Evolutionary conservation across 2,888 invertebrate species (phyloP).

Genomic region (Neoscelio sp.): DNA sequence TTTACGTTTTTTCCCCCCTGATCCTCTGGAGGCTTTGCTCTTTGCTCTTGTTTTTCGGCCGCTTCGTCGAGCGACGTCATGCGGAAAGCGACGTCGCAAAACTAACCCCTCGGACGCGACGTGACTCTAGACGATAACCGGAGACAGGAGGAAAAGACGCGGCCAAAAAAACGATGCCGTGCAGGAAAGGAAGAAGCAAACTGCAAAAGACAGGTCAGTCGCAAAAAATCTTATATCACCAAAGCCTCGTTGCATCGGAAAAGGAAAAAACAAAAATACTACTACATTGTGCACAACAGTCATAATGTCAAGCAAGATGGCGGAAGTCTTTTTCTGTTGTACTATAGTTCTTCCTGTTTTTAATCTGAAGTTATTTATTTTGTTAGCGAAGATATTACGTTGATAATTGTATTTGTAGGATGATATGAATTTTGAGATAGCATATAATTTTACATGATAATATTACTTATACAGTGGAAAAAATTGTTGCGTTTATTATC

Average conservation of each 20-base stretch:
- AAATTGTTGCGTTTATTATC: no score
- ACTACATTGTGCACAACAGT: slow-evolving; percentile 35
- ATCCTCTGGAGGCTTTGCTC: slow-evolving; percentile 37
- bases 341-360: slow-evolving; percentile 2
- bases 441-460: no score
- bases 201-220: slow-evolving; percentile 58
- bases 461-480: no score
- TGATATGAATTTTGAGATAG: no score
- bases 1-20: slow-evolving; percentile 41
- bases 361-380: no score
- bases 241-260: slow-evolving; percentile 18
- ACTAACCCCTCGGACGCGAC: slow-evolving; percentile 78
- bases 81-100: slow-evolving; percentile 79
- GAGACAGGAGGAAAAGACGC: slow-evolving; percentile 69
- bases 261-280: background rate
- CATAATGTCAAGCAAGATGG: slow-evolving; percentile 38
- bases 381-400: no score
- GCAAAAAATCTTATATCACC: slow-evolving; percentile 51
- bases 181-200: slow-evolving; percentile 52
- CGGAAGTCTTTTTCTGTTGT: slow-evolving; percentile 27
- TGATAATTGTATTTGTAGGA: no score
- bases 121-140: slow-evolving; percentile 80
- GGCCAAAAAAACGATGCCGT: slow-evolving; percentile 51
- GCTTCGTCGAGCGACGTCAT: slow-evolving; percentile 73
- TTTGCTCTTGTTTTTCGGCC: slow-evolving; percentile 54